A percentile compares a stretch with the other conserved stretches of the same genome.
Evolutionary conservation across 2,113 vertebrate species (phyloP).

Genomic region (Apodemus sylvaticus): DNA sequence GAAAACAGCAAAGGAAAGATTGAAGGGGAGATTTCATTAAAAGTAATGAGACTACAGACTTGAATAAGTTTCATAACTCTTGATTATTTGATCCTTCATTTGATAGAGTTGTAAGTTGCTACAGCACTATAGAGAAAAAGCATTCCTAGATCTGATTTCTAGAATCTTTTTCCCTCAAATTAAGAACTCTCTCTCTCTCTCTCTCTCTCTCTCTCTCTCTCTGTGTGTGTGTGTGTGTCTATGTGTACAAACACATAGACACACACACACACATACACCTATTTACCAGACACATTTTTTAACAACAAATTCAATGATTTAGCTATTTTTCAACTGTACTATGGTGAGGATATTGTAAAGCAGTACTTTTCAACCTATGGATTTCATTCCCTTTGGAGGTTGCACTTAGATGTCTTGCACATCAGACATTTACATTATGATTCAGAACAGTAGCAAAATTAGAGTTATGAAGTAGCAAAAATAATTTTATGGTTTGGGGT

Average conservation of each 20-base stretch:
- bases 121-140: background rate
- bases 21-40: conserved; percentile 47
- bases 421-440: background rate
- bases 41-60: conserved; percentile 31
- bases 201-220: background rate
- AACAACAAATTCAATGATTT: background rate
- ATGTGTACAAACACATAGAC: background rate
- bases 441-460: background rate
- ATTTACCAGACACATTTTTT: background rate
- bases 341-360: background rate
- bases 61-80: conserved; percentile 11
- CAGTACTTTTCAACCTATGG: background rate
- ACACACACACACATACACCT: background rate
- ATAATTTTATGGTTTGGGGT: background rate
- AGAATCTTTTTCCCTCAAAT: background rate
- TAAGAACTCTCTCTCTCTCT: background rate
- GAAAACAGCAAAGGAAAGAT: background rate
- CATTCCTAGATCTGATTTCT: background rate
- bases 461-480: background rate
- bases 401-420: background rate
- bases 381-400: background rate
- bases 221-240: background rate
- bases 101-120: conserved; percentile 42
- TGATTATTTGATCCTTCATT: conserved; percentile 54
- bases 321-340: background rate